phyloP scores from a whole-genome alignment of 2,113 vertebrate species.

The Tragelaphus imberbis region DNA sequence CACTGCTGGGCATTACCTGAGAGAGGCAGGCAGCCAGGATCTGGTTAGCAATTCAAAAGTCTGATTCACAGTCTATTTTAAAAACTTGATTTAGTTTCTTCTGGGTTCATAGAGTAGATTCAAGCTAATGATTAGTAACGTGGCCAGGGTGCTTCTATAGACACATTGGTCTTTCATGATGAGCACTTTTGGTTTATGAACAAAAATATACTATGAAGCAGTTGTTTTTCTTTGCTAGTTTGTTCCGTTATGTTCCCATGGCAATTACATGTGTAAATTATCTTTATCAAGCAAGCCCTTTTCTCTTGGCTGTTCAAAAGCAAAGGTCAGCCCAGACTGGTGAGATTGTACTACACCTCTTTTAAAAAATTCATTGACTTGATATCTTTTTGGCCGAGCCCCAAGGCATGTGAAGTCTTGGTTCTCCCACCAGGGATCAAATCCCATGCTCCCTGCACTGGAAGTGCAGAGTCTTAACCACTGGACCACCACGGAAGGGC shows the following conservation, averaged over 20 bases:
- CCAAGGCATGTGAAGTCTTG: background rate
- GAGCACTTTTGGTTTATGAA: background rate
- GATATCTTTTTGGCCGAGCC: background rate
- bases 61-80: background rate
- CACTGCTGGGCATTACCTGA: background rate
- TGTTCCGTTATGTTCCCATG: background rate
- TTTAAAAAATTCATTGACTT: background rate
- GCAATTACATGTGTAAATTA: background rate
- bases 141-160: background rate
- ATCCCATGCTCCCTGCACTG: background rate
- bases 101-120: rapidly evolving
- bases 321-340: background rate
- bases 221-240: background rate
- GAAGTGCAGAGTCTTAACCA: background rate
- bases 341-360: background rate
- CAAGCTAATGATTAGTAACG: background rate
- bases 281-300: background rate
- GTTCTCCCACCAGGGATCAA: background rate
- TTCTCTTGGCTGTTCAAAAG: background rate
- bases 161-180: background rate
- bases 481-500: background rate
- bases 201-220: background rate
- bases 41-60: background rate
- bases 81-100: background rate
- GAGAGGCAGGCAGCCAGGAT: background rate